phyloP scores from a whole-genome alignment of 2,797 vertebrate species.

The Phrynocephalus vlangalii region DNA sequence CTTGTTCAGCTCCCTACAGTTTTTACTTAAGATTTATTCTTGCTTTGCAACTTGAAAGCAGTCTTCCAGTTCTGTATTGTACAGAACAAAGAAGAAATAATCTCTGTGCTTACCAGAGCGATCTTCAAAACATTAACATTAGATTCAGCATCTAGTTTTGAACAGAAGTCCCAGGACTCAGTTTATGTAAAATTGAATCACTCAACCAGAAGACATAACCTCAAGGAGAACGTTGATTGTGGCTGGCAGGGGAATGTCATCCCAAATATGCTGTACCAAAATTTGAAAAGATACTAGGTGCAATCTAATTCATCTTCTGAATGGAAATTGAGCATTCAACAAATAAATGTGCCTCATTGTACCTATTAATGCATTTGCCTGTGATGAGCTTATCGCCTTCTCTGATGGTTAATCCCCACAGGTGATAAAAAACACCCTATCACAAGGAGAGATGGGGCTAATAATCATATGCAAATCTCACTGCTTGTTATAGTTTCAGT shows the following conservation, averaged over 20 bases:
- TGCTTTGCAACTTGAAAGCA: slow-evolving; percentile 63
- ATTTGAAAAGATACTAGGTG: not conserved
- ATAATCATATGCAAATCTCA: not conserved
- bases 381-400: not conserved
- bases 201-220: slow-evolving; percentile 49
- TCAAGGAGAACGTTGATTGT: slow-evolving; percentile 55
- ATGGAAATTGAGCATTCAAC: not conserved
- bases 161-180: slow-evolving; percentile 52
- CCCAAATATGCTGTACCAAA: slow-evolving; percentile 25
- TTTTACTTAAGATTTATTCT: slow-evolving; percentile 63
- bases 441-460: not conserved
- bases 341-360: not conserved
- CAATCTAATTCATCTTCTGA: slow-evolving; percentile 5
- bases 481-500: not conserved
- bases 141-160: slow-evolving; percentile 57
- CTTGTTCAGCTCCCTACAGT: slow-evolving; percentile 50
- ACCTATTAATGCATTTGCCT: not conserved
- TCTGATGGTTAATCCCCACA: not conserved
- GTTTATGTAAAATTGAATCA: slow-evolving; percentile 65
- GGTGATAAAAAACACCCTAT: not conserved
- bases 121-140: slow-evolving; percentile 60
- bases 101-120: slow-evolving; percentile 53
- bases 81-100: slow-evolving; percentile 26
- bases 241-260: slow-evolving; percentile 36
- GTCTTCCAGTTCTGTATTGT: slow-evolving; percentile 47